Evolutionary conservation across 1,140 invertebrate species (phyloP).

Genomic region (Teleogryllus occipitalis): DNA sequence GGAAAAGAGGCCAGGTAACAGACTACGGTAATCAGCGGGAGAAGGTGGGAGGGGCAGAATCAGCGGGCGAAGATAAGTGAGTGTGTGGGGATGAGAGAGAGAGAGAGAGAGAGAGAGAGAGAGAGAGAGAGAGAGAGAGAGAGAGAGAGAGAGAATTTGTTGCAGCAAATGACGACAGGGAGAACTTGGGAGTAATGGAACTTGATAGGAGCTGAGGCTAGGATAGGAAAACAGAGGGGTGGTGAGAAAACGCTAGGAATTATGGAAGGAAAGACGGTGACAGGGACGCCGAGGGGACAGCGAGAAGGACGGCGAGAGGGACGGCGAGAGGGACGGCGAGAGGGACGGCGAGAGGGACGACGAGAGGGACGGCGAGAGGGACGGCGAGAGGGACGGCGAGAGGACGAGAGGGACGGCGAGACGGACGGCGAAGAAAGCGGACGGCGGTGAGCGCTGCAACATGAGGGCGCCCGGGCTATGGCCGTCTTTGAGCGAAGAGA

Average conservation of each 20-base stretch:
- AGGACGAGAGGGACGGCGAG: too few relatives aligned
- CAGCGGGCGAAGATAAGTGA: background rate
- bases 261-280: background rate
- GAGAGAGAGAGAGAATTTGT: background rate
- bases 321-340: background rate
- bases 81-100: background rate
- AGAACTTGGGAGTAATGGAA: background rate
- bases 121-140: background rate
- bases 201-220: background rate
- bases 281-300: background rate
- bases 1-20: too few relatives aligned
- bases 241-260: background rate
- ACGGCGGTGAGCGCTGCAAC: too few relatives aligned
- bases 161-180: background rate
- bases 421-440: too few relatives aligned
- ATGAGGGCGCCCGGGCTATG: too few relatives aligned
- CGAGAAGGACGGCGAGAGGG: background rate
- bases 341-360: background rate
- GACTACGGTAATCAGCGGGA: too few relatives aligned
- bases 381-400: background rate
- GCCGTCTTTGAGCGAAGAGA: background rate
- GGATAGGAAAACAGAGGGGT: background rate
- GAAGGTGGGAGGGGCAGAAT: background rate
- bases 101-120: background rate
- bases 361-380: background rate